Evolutionary conservation across 2,888 invertebrate genomes (phyloP).

Genomic region (Stenodema calcarata): DNA sequence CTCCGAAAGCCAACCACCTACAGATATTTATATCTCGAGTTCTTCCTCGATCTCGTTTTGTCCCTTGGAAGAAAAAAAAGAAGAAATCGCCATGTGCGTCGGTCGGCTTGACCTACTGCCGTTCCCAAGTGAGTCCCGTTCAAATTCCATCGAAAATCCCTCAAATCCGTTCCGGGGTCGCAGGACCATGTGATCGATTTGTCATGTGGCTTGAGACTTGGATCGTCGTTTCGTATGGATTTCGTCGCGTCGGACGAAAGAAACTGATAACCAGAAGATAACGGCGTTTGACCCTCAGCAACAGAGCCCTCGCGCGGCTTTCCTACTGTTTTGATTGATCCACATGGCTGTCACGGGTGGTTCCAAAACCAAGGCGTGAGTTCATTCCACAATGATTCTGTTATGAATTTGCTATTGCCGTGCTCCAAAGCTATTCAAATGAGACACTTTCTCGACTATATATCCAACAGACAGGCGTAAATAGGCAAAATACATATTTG

Average conservation of each 20-base stretch:
- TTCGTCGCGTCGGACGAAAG: background rate
- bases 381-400: background rate
- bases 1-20: background rate
- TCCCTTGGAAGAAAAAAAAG: background rate
- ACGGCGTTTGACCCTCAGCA: background rate
- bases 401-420: background rate
- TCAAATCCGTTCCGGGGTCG: background rate
- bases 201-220: background rate
- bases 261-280: background rate
- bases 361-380: background rate
- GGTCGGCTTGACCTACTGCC: background rate
- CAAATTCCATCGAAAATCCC: background rate
- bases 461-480: too few species aligned
- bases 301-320: background rate
- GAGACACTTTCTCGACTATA: too few species aligned
- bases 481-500: too few species aligned
- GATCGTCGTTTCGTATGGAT: background rate
- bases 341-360: background rate
- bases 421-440: background rate
- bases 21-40: background rate
- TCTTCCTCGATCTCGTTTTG: background rate
- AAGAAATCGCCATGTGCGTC: background rate
- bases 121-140: background rate
- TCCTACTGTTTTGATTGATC: background rate
- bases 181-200: background rate